Percentiles rank a stretch among this genome's conserved stretches.
phyloP scores from a whole-genome alignment of 2,888 invertebrate species.

The Adelphocoris suturalis region DNA sequence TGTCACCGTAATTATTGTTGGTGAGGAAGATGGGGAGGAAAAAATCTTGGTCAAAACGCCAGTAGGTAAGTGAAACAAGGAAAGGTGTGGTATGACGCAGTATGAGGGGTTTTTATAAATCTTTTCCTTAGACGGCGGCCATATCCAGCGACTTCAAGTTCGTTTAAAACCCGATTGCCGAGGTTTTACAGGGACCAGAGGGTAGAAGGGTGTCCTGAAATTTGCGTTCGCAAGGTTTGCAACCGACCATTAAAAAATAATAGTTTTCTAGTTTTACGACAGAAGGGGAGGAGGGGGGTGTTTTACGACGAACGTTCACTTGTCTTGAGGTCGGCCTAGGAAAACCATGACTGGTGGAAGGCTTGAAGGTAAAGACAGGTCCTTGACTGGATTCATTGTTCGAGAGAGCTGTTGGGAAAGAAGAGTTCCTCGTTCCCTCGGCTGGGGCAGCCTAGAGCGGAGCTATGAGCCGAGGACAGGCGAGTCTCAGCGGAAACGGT shows the following conservation, averaged over 20 bases:
- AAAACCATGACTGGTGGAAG: slow-evolving; percentile 48
- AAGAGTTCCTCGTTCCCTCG: slow-evolving; percentile 21
- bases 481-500: too few species aligned
- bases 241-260: slow-evolving; percentile 33
- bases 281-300: too few species aligned
- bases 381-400: slow-evolving; percentile 28
- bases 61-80: neutral
- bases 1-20: neutral
- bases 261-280: slow-evolving; percentile 14
- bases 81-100: slow-evolving; percentile 22
- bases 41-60: slow-evolving; percentile 2
- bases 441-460: neutral
- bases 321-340: slow-evolving; percentile 45
- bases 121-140: neutral
- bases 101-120: neutral
- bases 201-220: slow-evolving; percentile 7
- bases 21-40: neutral
- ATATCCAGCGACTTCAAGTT: slow-evolving; percentile 21
- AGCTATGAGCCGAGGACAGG: too few species aligned
- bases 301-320: slow-evolving; percentile 52
- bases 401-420: slow-evolving; percentile 10
- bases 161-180: neutral
- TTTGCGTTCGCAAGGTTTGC: slow-evolving; percentile 42
- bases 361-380: slow-evolving; percentile 17
- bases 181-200: neutral